phyloP scores from a whole-genome alignment of 2,797 vertebrate genomes.

The Alca torda region DNA sequence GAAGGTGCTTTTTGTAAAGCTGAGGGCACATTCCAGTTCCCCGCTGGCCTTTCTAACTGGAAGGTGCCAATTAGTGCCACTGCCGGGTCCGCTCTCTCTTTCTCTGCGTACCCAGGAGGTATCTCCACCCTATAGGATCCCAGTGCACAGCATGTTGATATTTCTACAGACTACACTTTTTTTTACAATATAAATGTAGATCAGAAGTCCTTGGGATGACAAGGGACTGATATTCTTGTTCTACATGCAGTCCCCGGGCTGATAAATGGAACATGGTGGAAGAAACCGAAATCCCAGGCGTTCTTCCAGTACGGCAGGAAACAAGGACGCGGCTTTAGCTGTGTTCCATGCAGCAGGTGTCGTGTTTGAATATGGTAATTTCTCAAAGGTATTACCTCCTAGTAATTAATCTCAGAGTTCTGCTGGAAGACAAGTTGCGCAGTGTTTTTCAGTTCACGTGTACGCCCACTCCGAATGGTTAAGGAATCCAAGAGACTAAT shows the following conservation, averaged over 20 bases:
- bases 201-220: not conserved
- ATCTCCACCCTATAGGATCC: fast-evolving
- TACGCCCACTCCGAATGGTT: not conserved
- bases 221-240: not conserved
- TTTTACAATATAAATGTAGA: not conserved
- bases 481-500: not conserved
- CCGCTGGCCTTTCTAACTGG: not conserved
- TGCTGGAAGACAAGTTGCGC: not conserved
- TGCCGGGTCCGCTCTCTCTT: not conserved
- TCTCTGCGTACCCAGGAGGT: fast-evolving
- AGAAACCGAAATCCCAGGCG: not conserved
- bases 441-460: not conserved
- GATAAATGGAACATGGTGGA: not conserved
- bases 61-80: not conserved
- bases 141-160: fast-evolving
- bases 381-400: not conserved
- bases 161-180: not conserved
- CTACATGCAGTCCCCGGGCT: fast-evolving
- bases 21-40: not conserved
- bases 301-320: not conserved
- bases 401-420: not conserved
- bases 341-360: not conserved
- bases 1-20: not conserved
- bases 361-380: not conserved
- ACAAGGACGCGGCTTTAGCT: not conserved